phyloP scores from a whole-genome alignment of 2,113 vertebrate species.

The Microcebus lehilahytsara region DNA sequence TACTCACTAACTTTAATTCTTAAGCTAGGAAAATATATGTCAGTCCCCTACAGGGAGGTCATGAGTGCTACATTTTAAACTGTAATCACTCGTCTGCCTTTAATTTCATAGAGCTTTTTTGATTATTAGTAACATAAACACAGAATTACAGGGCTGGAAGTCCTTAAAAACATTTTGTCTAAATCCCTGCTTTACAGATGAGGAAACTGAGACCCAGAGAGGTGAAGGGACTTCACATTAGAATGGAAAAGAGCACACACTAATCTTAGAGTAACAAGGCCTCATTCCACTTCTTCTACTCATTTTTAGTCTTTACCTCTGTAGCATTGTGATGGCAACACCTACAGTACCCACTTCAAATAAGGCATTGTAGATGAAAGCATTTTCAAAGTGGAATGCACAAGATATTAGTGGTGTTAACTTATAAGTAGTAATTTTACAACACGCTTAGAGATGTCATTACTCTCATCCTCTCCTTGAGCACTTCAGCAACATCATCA shows the following conservation, averaged over 20 bases:
- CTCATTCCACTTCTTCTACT: neutral
- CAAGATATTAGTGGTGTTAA: neutral
- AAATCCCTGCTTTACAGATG: neutral
- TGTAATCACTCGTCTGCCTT: neutral
- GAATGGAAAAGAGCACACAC: neutral
- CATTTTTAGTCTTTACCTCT: neutral
- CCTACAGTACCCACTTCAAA: neutral
- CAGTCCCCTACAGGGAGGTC: too few relatives aligned
- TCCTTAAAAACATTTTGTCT: neutral
- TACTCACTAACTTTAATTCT: too few relatives aligned
- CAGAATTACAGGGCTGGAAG: neutral
- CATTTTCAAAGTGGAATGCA: neutral
- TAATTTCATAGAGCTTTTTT: neutral
- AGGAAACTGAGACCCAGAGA: neutral
- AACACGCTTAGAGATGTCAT: neutral
- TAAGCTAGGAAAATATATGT: too few relatives aligned
- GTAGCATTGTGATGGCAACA: too few relatives aligned
- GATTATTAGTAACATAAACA: neutral
- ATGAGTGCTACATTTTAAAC: neutral
- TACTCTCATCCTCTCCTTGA: neutral
- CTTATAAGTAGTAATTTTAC: constrained; percentile 26
- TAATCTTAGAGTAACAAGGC: neutral
- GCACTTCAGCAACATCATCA: neutral
- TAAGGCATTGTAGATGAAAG: neutral
- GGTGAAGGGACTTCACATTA: neutral